Evolutionary conservation across 2,113 vertebrate genomes (phyloP).

Genomic region (Cinclus mexicanus): DNA sequence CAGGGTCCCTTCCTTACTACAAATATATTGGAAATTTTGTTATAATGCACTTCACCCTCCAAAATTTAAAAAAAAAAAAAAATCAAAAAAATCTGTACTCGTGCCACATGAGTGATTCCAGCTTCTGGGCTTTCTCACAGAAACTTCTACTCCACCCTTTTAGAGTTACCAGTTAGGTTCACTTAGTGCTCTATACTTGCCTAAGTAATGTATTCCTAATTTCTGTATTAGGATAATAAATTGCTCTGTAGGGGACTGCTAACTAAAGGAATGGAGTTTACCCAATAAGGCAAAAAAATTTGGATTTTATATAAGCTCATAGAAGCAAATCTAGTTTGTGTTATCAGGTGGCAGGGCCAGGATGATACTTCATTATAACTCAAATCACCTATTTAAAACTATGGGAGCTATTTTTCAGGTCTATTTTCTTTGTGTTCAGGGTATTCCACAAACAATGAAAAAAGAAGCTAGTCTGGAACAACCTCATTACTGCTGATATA

Average conservation of each 20-base stretch:
- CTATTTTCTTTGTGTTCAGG: not conserved
- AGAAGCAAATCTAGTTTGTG: not conserved
- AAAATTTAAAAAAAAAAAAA: not conserved
- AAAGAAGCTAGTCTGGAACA: not conserved
- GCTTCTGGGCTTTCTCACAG: not conserved
- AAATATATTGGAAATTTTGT: not conserved
- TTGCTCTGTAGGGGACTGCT: not conserved
- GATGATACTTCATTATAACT: not conserved
- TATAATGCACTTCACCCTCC: not conserved
- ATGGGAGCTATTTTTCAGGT: not conserved
- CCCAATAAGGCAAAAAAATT: not conserved
- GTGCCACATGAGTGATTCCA: not conserved
- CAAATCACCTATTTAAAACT: not conserved
- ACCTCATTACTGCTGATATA: not conserved
- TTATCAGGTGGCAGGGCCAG: not conserved
- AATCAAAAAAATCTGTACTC: not conserved
- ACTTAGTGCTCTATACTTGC: not conserved
- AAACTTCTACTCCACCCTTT: not conserved
- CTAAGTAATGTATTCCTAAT: not conserved
- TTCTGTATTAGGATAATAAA: not conserved
- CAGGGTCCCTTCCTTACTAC: not conserved
- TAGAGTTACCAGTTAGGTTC: not conserved
- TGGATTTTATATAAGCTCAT: not conserved
- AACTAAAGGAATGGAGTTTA: not conserved
- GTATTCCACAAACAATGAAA: not conserved